Conservation (phyloP, 1,140 invertebrate species). For the Heliconius eleuchia region DNA sequence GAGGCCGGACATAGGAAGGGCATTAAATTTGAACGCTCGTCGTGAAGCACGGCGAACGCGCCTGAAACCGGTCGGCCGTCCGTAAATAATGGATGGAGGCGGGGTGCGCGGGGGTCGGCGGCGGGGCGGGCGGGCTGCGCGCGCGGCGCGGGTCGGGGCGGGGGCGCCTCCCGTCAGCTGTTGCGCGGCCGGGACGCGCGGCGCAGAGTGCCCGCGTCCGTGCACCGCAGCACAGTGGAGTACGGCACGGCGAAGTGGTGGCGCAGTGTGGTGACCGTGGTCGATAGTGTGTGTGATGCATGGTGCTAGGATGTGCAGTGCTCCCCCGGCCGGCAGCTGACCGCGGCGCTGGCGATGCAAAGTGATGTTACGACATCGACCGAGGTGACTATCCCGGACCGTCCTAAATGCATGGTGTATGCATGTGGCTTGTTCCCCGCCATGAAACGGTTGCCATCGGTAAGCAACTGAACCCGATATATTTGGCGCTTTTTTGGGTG, state of each 20-base stretch:
- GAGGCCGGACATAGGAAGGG: conserved; percentile 80
- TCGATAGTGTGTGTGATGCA: conserved; percentile 62
- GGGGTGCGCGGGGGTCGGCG: conserved; percentile 52
- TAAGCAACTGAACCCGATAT: conserved; percentile 58
- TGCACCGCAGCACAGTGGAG: no score
- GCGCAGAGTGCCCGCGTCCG: conserved; percentile 37
- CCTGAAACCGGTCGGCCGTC: conserved; percentile 79
- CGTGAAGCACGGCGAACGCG: conserved; percentile 72
- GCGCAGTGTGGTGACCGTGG: conserved; percentile 42
- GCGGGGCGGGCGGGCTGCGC: conserved; percentile 46
- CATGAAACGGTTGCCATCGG: conserved; percentile 57
- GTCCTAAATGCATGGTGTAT: conserved; percentile 50
- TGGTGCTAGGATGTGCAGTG: conserved; percentile 74
- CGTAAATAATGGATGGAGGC: conserved; percentile 80
- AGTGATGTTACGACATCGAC: conserved; percentile 77
- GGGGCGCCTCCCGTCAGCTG: conserved; percentile 74
- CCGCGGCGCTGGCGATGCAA: conserved; percentile 67
- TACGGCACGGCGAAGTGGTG: conserved; percentile 34
- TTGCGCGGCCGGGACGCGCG: conserved; percentile 71
- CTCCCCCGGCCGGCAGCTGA: conserved; percentile 64
- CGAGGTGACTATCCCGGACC: conserved; percentile 76
- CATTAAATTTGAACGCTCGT: conserved; percentile 79
- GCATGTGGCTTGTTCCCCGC: conserved; percentile 50
- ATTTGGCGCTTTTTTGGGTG: conserved; percentile 66
- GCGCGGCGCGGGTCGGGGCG: conserved; percentile 39